Percentiles rank a stretch among this genome's conserved stretches.
Evolutionary conservation across 1,140 invertebrate genomes (phyloP).

Genomic region (Leptopilina clavipes): DNA sequence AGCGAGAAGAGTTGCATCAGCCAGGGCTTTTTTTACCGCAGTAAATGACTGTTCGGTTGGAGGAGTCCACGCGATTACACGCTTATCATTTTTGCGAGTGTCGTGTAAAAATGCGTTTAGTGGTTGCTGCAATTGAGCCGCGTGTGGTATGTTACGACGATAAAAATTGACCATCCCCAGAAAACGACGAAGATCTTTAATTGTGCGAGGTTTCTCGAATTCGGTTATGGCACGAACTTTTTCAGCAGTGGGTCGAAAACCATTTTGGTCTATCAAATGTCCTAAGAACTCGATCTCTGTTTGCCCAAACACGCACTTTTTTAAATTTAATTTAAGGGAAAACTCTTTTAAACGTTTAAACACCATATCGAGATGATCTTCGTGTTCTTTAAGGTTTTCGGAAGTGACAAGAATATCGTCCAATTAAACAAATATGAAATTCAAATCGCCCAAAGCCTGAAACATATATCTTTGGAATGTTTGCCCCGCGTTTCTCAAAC

Average conservation of each 20-base stretch:
- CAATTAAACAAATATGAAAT: constrained; percentile 32
- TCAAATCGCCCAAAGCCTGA: constrained; percentile 8
- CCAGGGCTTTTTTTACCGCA: no score
- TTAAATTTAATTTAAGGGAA: background rate
- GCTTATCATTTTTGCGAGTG: no score
- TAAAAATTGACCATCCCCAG: constrained; percentile 26
- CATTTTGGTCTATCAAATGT: background rate
- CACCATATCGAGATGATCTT: background rate
- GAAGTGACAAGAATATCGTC: constrained; percentile 28
- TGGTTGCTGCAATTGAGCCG: no score
- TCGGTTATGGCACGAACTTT: background rate
- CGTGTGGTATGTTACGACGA: no score
- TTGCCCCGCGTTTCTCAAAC: constrained; percentile 1
- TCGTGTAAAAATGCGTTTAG: no score
- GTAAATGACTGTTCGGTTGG: background rate
- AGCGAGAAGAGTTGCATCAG: no score
- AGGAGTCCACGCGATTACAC: no score
- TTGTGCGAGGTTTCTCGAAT: constrained; percentile 12
- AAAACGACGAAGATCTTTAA: background rate
- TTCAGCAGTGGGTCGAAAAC: background rate
- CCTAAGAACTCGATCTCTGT: constrained; percentile 20
- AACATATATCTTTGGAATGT: constrained; percentile 35
- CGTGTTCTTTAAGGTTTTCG: background rate
- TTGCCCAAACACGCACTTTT: background rate
- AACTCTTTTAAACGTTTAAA: background rate